Evolutionary conservation across 2,113 vertebrate genomes (phyloP), one percentile per base, ranked within the genome.

Genomic region (Hyaena hyaena): DNA sequence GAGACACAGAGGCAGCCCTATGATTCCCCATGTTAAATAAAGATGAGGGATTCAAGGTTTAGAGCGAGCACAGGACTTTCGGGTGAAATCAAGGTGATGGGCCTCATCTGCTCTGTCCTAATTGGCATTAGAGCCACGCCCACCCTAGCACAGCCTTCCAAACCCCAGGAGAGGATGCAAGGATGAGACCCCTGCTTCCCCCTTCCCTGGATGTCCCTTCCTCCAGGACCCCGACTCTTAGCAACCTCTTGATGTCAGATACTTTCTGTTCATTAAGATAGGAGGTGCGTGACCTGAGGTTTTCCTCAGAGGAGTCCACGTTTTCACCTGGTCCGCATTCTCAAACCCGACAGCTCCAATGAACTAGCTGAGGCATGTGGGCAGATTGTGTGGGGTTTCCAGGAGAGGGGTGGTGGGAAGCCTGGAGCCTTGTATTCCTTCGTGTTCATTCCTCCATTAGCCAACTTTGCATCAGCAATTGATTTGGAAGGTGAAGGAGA

Each of bases 161-260:
- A 77, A 5, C 14, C 19, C 15, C 17, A 3, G 2, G 17, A 39
- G 21, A 10, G 35, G 26, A 31, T 0, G 12, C 24, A 48, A 2
- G 23, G 24, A 1, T 11, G n/a, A 28, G 15, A 2, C 1, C n/a
- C 53, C 11, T 28, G 1, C 24, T 61, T n/a, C 26, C 28, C 58
- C 5, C 14, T 61, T 35, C 53, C 16, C 71, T 2, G 26, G 43
- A 7, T 35, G 35, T 66, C 33, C 12, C 43, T 15, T 69, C 17
- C 39, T 82, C 50, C 3, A n/a, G 2, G 0, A 24, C 55, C 55
- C n/a, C 31, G n/a, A 9, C 35, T 50, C 65, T 11, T 31, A 24
- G 15, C 8, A 24, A 15, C 26, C 15, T 43, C 43, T 35, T 17
- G 26, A 12, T 10, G 14, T 35, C 24, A 23, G 43, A 19, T 45